Evolutionary conservation across 2,797 vertebrate genomes (phyloP).

Genomic region (Erethizon dorsatum): DNA sequence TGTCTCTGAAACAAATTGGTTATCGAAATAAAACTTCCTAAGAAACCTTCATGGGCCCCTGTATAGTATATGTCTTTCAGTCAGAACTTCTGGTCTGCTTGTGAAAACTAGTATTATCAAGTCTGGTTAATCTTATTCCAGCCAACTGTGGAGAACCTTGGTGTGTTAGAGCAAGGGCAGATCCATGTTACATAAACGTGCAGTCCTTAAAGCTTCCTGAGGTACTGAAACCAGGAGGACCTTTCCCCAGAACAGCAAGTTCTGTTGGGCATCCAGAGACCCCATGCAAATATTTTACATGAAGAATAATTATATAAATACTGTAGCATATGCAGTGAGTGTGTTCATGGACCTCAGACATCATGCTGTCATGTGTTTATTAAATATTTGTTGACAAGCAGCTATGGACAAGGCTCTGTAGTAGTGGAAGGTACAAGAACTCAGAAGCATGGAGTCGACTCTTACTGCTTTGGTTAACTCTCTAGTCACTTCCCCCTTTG

Average conservation of each 20-base stretch:
- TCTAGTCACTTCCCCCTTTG: background rate
- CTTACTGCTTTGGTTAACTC: background rate
- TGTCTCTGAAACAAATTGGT: background rate
- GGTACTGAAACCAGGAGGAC: background rate
- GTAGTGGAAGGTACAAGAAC: background rate
- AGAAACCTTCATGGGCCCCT: background rate
- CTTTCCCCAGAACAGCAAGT: background rate
- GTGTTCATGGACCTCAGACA: background rate
- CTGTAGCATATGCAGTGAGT: background rate
- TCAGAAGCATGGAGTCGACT: background rate
- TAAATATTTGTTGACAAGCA: constrained; percentile 17
- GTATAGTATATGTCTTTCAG: background rate
- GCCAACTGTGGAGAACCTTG: background rate
- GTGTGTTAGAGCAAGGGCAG: background rate
- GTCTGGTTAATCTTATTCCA: background rate
- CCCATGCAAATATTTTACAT: background rate
- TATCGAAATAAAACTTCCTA: background rate
- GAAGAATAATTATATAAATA: background rate
- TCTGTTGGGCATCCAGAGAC: background rate
- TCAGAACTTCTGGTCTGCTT: background rate
- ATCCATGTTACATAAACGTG: background rate
- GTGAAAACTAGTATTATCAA: background rate
- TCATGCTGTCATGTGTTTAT: background rate
- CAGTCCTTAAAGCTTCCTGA: background rate
- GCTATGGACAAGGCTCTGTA: background rate